Base-by-base conservation (phyloP, 1,140 invertebrate genomes). In the Melitaea cinxia region DNA sequence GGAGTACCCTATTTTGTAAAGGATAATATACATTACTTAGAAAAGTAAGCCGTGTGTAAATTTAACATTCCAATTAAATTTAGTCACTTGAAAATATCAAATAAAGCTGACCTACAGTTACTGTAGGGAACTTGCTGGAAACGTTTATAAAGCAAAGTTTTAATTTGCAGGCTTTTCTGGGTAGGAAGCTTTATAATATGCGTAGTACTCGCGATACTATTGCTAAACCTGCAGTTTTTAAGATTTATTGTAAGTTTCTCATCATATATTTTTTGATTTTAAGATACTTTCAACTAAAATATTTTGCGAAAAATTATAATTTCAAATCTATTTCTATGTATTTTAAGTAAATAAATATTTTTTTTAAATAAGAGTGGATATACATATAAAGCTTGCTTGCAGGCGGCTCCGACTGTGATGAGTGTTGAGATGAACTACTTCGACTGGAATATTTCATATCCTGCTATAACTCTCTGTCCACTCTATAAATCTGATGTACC, bases 401-500 rank as follows among this genome's bases (percentile, higher is more conserved):
- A 90, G 88, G 73, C 75, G 35, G 69, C 83, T 28, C 94, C 94
- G 0, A 93, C 93, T 0, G 94, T 95, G 1, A 93, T 94, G 57
- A 94, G 93, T 0, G 92, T 95, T 65, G 94, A 95, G 74, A 90
- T 93, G 42, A 93, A 95, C 65, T 93, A 94, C 68, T 93, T 93
- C 21, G 92, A 93, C 14, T 95, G 94, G 94, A 93, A 94, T 63
- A 93, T 94, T 14, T 92, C 93, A 0, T 91, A 94, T 75, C 94
- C 94, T 4, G 91, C 93, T 0, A 88, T 93, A 4, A 93, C 94
- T 0, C 60, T 93, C 5, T 93, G 92, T 66, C 92, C 92, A 26
- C 75, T 89, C 9, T 82, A 90, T 28, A 91, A 91, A 77, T 80
- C 88, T 1, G 82, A 92, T 65, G 72, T 84, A 12, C 70, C 72